Evolutionary conservation across 2,797 vertebrate species (phyloP).

Genomic region (Heterohyrax brucei): DNA sequence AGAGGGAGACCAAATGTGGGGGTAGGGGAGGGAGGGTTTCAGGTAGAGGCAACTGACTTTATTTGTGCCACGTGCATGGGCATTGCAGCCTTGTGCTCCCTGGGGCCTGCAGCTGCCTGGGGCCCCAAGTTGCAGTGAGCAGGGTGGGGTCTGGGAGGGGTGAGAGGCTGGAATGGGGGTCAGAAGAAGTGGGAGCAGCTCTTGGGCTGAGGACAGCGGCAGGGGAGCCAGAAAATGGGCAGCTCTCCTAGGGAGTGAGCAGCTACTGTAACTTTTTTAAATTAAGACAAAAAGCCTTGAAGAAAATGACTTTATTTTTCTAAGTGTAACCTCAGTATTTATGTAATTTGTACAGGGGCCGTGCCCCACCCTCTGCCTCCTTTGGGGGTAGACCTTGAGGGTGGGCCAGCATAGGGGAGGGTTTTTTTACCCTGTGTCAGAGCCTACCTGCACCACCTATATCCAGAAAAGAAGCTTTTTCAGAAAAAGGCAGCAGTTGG

Average conservation of each 20-base stretch:
- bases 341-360: conserved; percentile 93
- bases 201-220: conserved; percentile 76
- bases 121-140: conserved; percentile 88
- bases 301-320: conserved; percentile 94
- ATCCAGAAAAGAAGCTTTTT: conserved; percentile 81
- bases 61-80: conserved; percentile 84
- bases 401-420: conserved; percentile 80
- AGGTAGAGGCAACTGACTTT: conserved; percentile 75
- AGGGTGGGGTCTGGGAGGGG: conserved; percentile 83
- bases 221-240: conserved; percentile 84
- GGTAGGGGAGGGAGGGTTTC: conserved; percentile 67
- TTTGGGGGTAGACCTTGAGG: conserved; percentile 84
- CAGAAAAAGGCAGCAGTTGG: conserved; percentile 73
- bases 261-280: conserved; percentile 92
- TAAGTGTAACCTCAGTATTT: conserved; percentile 95
- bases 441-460: conserved; percentile 77
- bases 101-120: conserved; percentile 76
- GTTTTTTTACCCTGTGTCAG: conserved; percentile 84
- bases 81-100: conserved; percentile 80
- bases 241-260: conserved; percentile 89
- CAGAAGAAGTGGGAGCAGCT: conserved; percentile 77
- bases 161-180: conserved; percentile 79
- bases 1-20: conserved; percentile 81
- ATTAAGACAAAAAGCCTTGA: conserved; percentile 91
- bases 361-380: conserved; percentile 74